These are phyloP conservation scores for Meliscaeva auricollis DNA, from an alignment of 2,888 invertebrate genomes.

Conservation along the genomic window DNA sequence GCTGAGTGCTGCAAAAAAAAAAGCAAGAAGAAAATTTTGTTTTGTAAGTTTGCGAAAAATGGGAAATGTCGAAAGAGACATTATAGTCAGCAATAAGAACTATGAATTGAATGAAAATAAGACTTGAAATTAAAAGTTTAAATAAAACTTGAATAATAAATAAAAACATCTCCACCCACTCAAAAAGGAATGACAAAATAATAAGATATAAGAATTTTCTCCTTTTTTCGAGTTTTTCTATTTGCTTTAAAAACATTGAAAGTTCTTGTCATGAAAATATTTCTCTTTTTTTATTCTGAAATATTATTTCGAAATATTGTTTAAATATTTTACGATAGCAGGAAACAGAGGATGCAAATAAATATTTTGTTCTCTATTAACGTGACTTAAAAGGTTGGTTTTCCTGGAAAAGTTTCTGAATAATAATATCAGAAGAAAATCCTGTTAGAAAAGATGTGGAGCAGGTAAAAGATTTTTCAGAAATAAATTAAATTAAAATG, in stretches of 20 bases:
- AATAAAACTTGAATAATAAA: neutral
- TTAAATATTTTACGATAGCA: too few species aligned
- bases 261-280: neutral
- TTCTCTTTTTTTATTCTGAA: too few species aligned
- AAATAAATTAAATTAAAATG: too few species aligned
- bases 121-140: conserved; percentile 19
- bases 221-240: neutral
- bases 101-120: neutral
- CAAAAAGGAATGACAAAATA: neutral
- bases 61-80: too few species aligned
- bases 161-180: neutral
- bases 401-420: too few species aligned
- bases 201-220: neutral
- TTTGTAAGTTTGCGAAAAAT: conserved; percentile 31
- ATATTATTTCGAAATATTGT: too few species aligned
- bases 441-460: too few species aligned
- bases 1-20: conserved; percentile 65
- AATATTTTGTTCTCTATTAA: too few species aligned
- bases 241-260: neutral
- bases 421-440: too few species aligned
- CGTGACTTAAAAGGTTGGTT: too few species aligned
- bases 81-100: neutral
- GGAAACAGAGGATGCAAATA: too few species aligned
- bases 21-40: conserved; percentile 47
- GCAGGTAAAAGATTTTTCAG: too few species aligned